Evolutionary conservation across 2,797 vertebrate genomes (phyloP).

Genomic region (Ciconia nigra): DNA sequence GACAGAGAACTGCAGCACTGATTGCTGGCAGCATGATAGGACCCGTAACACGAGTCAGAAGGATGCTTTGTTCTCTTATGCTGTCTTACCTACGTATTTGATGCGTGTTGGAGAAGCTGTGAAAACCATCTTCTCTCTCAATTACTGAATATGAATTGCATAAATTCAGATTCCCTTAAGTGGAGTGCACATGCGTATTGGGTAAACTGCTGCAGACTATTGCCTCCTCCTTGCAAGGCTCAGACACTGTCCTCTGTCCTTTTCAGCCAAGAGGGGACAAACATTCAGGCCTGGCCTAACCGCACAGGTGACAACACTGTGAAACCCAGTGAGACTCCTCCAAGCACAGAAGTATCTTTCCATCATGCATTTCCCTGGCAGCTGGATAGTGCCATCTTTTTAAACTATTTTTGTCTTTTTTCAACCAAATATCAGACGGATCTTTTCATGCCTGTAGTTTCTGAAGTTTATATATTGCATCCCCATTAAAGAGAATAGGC

Average conservation of each 20-base stretch:
- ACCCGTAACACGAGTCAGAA: not conserved
- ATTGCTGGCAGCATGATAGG: not conserved
- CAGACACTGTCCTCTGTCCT: not conserved
- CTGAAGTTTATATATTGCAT: not conserved
- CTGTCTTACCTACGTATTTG: rapidly evolving
- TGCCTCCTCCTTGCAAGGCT: not conserved
- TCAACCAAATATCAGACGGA: not conserved
- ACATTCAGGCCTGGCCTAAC: not conserved
- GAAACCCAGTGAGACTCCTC: not conserved
- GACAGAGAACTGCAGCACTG: not conserved
- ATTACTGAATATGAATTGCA: rapidly evolving
- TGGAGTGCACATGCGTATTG: rapidly evolving
- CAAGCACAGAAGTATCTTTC: not conserved
- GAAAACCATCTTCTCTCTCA: not conserved
- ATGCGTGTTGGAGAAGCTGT: not conserved
- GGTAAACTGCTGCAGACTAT: not conserved
- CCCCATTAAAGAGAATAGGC: not conserved
- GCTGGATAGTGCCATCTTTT: rapidly evolving
- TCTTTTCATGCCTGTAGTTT: not conserved
- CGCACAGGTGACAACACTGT: not conserved
- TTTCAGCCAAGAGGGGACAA: not conserved
- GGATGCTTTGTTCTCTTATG: not conserved
- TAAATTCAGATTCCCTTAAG: not conserved
- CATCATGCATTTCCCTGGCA: not conserved
- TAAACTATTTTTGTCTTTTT: not conserved